phyloP scores from a whole-genome alignment of 2,113 vertebrate genomes.

The Nesogale talazaci region DNA sequence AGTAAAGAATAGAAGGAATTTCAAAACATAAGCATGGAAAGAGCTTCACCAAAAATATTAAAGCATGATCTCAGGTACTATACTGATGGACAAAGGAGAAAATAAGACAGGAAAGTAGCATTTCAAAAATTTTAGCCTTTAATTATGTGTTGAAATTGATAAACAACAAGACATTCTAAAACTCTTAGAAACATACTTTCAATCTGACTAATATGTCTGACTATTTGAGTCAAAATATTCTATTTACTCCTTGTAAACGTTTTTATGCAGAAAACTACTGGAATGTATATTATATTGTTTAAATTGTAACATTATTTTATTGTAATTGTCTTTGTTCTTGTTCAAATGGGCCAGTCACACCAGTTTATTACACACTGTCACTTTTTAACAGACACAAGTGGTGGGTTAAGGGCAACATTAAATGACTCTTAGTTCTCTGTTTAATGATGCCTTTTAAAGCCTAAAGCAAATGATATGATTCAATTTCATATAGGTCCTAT shows the following conservation, averaged over 20 bases:
- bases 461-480: constrained; percentile 39
- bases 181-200: constrained; percentile 42
- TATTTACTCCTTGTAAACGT: constrained; percentile 73
- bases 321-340: constrained; percentile 56
- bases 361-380: not conserved
- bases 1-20: too few species aligned
- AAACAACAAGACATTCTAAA: constrained; percentile 72
- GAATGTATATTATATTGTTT: constrained; percentile 57
- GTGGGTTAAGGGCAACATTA: constrained; percentile 39
- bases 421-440: constrained; percentile 29
- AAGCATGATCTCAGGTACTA: too few species aligned
- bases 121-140: constrained; percentile 37
- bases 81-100: too few species aligned
- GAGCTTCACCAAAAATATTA: too few species aligned
- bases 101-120: too few species aligned
- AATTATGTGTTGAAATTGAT: constrained; percentile 60
- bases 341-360: constrained; percentile 35
- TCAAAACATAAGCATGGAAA: too few species aligned
- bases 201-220: constrained; percentile 69
- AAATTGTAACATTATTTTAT: constrained; percentile 24
- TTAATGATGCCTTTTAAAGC: constrained; percentile 51
- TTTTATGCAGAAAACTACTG: constrained; percentile 70
- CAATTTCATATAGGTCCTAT: constrained; percentile 10
- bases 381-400: constrained; percentile 25
- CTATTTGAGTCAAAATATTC: constrained; percentile 75